A percentile compares a stretch with the other conserved stretches of the same genome.
Evolutionary conservation across 2,113 vertebrate genomes (phyloP).

Genomic region (Pelvicachromis taeniatus): DNA sequence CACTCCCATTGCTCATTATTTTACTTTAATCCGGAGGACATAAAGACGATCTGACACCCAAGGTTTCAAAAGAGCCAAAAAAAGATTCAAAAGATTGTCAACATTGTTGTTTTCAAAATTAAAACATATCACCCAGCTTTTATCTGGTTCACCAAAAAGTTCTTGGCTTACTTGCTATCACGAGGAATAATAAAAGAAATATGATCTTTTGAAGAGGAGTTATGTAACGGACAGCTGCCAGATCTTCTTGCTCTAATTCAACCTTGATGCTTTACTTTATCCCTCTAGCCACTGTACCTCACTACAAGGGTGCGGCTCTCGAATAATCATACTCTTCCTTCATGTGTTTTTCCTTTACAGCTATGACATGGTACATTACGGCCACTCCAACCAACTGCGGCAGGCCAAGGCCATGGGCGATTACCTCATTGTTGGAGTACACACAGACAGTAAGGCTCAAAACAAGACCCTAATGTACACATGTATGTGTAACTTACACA

Average conservation of each 20-base stretch:
- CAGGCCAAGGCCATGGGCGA: slow-evolving; percentile 96
- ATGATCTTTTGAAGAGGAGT: not conserved
- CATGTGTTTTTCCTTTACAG: slow-evolving; percentile 59
- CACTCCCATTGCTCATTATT: rapidly evolving
- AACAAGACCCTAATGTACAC: not conserved
- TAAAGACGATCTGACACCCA: not conserved
- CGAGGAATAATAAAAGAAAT: not conserved
- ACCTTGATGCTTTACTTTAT: not conserved
- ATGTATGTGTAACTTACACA: not conserved
- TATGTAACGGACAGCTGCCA: not conserved
- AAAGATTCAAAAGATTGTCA: not conserved
- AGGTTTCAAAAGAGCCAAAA: not conserved
- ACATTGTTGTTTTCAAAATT: not conserved
- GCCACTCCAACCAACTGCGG: slow-evolving; percentile 96
- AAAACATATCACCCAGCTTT: not conserved
- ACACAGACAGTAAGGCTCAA: slow-evolving; percentile 85
- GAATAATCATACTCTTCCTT: not conserved
- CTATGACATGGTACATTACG: slow-evolving; percentile 99
- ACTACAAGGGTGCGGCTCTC: not conserved
- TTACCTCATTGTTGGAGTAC: slow-evolving; percentile 92
- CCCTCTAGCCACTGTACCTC: not conserved
- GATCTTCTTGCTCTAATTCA: not conserved
- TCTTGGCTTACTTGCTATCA: not conserved
- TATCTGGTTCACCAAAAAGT: not conserved
- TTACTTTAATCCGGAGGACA: rapidly evolving